Evolutionary conservation across 64 coral and sea anemone genomes (phyloP).

Genomic region (Porites lutea): DNA sequence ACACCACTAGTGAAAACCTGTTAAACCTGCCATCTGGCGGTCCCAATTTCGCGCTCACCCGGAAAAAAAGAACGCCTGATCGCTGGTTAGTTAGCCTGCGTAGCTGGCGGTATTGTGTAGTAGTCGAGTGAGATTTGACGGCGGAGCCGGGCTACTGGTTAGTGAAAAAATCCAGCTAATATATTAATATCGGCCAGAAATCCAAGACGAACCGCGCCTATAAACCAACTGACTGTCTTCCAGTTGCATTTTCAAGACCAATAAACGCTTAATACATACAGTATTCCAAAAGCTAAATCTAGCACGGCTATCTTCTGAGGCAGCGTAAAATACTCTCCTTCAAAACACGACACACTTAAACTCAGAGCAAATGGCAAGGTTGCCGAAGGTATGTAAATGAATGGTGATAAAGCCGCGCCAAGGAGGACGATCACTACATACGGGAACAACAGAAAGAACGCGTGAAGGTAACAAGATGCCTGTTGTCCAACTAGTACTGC

Average conservation of each 20-base stretch:
- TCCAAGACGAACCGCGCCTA: no score
- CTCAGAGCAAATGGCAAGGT: slow-evolving; percentile 45
- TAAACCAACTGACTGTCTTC: no score
- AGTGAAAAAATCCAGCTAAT: no score
- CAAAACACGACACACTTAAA: slow-evolving; percentile 16
- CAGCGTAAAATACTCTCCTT: slow-evolving; percentile 34
- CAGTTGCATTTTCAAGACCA: background rate
- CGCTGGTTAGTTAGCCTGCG: no score
- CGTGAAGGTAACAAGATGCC: slow-evolving; percentile 41
- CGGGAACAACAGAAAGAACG: slow-evolving; percentile 75
- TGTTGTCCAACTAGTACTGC: slow-evolving; percentile 75
- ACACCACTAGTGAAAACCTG: no score
- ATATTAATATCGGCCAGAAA: no score
- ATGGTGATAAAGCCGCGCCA: background rate
- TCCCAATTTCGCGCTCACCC: no score
- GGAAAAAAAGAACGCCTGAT: no score
- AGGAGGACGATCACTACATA: slow-evolving; percentile 58
- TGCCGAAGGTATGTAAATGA: slow-evolving; percentile 33
- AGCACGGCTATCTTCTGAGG: slow-evolving; percentile 43
- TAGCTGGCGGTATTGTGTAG: no score
- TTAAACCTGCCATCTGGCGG: no score
- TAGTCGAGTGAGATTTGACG: no score
- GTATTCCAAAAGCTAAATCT: slow-evolving; percentile 30
- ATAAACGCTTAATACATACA: slow-evolving; percentile 47
- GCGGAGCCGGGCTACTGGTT: no score